phyloP scores from a whole-genome alignment of 2,113 vertebrate species.

The Acanthochromis polyacanthus region DNA sequence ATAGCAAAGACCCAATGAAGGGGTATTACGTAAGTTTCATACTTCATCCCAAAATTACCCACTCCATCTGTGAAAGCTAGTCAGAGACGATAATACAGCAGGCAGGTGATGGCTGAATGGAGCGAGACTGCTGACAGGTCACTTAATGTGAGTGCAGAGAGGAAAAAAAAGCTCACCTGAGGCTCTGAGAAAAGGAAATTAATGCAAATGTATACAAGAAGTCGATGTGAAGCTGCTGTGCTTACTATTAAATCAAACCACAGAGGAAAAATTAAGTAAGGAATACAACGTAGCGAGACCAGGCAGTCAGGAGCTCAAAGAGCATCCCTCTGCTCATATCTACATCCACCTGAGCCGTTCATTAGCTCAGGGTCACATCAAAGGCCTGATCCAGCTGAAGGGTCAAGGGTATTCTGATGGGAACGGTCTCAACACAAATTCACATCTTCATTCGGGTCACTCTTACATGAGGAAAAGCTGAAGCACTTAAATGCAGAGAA shows the following conservation, averaged over 20 bases:
- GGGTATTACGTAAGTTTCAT: conserved; percentile 27
- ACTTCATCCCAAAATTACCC: conserved; percentile 34
- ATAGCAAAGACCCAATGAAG: conserved; percentile 18
- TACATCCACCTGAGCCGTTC: neutral
- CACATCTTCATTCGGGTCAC: conserved; percentile 16
- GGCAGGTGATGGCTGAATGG: conserved; percentile 27
- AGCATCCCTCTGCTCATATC: neutral
- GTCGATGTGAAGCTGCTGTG: neutral
- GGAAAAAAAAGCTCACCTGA: neutral
- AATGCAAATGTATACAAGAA: conserved; percentile 27
- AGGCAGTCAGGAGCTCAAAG: neutral
- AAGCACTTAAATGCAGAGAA: conserved; percentile 1
- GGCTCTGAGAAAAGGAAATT: neutral
- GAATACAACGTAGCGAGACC: neutral
- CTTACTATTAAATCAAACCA: neutral
- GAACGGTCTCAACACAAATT: conserved; percentile 12
- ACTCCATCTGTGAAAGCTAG: conserved; percentile 29
- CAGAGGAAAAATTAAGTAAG: neutral
- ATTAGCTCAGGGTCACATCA: conserved; percentile 34
- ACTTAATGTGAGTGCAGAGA: conserved; percentile 8
- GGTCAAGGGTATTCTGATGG: conserved; percentile 22
- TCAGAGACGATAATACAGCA: conserved; percentile 21
- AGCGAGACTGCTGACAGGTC: conserved; percentile 3
- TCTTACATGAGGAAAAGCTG: conserved; percentile 24
- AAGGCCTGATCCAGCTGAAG: conserved; percentile 15